Percentiles rank a stretch among this genome's conserved stretches.
phyloP scores from a whole-genome alignment of 2,113 vertebrate genomes.

The Aythya baeri region DNA sequence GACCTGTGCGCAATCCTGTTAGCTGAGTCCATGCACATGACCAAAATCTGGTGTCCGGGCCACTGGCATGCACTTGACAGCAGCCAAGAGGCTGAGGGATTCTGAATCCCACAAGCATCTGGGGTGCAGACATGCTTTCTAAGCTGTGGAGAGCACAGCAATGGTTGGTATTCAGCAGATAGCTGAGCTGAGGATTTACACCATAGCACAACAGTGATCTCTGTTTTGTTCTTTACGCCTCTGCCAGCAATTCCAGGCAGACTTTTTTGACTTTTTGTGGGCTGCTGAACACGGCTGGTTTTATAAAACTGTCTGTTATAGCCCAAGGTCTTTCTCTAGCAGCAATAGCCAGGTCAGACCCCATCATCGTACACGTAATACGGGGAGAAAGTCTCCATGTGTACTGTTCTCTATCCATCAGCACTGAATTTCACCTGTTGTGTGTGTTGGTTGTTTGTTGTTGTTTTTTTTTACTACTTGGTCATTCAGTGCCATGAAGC shows the following conservation, averaged over 20 bases:
- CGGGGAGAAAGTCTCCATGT: not conserved
- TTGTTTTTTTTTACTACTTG: not conserved
- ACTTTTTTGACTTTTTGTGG: not conserved
- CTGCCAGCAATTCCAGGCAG: not conserved
- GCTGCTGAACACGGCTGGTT: not conserved
- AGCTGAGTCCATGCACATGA: not conserved
- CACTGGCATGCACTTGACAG: accelerated
- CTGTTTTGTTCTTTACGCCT: not conserved
- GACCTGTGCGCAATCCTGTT: not conserved
- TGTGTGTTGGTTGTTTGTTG: not conserved
- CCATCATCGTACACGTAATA: not conserved
- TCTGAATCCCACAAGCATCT: not conserved
- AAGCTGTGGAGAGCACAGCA: not conserved
- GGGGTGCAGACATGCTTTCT: not conserved
- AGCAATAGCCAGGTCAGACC: not conserved
- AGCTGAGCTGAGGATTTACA: not conserved
- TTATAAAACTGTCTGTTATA: not conserved
- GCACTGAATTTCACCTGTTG: conserved; percentile 7
- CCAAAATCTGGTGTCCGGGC: accelerated
- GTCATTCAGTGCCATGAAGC: not conserved
- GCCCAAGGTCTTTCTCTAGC: not conserved
- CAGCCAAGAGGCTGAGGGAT: not conserved
- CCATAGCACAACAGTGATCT: not conserved
- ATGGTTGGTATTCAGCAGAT: not conserved
- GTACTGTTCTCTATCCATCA: not conserved